Evolutionary conservation across 2,113 vertebrate genomes (phyloP).

Genomic region (Actenoides hombroni): DNA sequence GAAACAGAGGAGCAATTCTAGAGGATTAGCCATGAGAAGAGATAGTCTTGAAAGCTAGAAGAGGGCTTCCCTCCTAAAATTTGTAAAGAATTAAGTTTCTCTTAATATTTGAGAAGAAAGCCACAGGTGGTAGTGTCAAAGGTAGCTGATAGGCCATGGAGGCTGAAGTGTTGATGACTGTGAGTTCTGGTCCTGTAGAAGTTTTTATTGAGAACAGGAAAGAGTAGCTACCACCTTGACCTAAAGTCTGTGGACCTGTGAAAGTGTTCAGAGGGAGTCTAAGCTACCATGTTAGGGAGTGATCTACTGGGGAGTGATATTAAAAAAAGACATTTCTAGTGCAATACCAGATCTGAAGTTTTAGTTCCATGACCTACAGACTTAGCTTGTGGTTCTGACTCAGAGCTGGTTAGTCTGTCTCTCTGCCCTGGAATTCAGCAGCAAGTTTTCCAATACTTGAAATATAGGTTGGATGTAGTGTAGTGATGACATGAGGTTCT

Average conservation of each 20-base stretch:
- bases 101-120: background rate
- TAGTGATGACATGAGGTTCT: background rate
- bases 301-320: background rate
- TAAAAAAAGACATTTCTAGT: background rate
- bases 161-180: background rate
- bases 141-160: background rate
- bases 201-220: background rate
- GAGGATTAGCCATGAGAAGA: background rate
- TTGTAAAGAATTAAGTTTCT: background rate
- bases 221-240: background rate
- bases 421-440: background rate
- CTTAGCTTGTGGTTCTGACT: background rate
- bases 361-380: background rate
- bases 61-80: background rate
- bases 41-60: background rate
- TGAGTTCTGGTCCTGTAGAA: background rate
- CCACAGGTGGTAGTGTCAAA: background rate
- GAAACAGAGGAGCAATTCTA: background rate
- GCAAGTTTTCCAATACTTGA: background rate
- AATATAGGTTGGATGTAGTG: background rate
- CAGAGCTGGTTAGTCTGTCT: background rate
- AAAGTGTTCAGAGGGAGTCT: background rate
- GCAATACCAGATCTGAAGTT: background rate
- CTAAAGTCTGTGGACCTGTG: background rate
- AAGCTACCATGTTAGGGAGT: background rate